These are phyloP conservation scores for Mesitornis unicolor DNA, from an alignment of 2,113 vertebrate species.

Conservation along the genomic window DNA sequence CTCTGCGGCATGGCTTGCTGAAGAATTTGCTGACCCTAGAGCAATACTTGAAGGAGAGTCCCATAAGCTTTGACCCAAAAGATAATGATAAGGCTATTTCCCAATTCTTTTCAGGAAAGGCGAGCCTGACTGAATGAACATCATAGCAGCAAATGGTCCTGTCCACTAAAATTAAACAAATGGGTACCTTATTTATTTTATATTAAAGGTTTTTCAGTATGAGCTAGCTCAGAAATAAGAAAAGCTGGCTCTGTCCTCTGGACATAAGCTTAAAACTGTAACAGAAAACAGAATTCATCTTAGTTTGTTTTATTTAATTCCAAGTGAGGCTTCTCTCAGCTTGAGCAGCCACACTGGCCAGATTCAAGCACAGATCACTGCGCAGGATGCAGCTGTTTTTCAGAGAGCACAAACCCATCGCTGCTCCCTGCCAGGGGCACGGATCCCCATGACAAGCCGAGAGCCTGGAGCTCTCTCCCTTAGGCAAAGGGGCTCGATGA, in stretches of 20 bases:
- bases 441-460: background rate
- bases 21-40: background rate
- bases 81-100: background rate
- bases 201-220: background rate
- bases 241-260: background rate
- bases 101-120: background rate
- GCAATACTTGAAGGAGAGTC: background rate
- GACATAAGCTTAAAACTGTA: background rate
- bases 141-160: background rate
- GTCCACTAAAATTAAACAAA: background rate
- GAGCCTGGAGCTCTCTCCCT: background rate
- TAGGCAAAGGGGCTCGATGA: background rate
- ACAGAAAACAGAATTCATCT: background rate
- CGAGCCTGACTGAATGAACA: background rate
- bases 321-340: background rate
- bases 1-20: background rate
- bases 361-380: background rate
- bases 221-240: background rate
- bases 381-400: background rate
- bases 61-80: background rate
- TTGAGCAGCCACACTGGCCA: background rate
- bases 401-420: background rate
- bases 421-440: background rate
- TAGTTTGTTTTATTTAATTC: background rate
- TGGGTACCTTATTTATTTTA: background rate